Evolutionary conservation across 2,888 invertebrate species (phyloP), one percentile per base, ranked within the genome.

Genomic region (Cantharis flavilabris): DNA sequence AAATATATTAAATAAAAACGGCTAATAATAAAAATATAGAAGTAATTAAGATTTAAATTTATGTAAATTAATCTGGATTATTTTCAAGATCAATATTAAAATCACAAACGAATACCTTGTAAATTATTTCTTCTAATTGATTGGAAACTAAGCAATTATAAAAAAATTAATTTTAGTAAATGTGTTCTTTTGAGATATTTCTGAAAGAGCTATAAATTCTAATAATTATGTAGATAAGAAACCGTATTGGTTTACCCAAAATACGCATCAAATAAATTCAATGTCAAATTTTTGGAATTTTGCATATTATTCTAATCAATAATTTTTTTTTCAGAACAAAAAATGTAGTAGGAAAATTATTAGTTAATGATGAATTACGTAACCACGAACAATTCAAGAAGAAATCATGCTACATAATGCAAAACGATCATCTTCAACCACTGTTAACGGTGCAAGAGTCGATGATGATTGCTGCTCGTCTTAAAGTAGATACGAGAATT

Each of bases 401-500:
- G 83, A 91, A 94, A 79, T 93, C 95, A 3, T 96, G 96, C 82
- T 98, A 97, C 88, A 97, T 98, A 80, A 95, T 96, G 90, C 98
- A 98, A 87, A 94, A 96, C 83, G 94, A 95, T 83, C 91, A 92
- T 84, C 90, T 98, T 18, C 94, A 97, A 84, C 93, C 95, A 0
- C 91, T 95, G 86, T 91, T 98, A 49, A 96, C 96, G 2, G 95
- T 97, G 4, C 90, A 92, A 72, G 98, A 98, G 89, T 93, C 96
- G 10, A 95, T 98, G 92, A 90, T 91, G 82, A 93, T 97, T 77
- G 96, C 97, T 0, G 96, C 96, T 0, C 94, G 96, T 86, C 91
- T 98, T 9, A 98, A 98, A 89, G 90, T 97, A 76, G 93, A 93
- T 11, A 90, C 92, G 69, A 91, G 91, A 77, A 90, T 93, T 83